Evolutionary conservation across 2,888 invertebrate genomes (phyloP), one percentile per base, ranked within the genome.

Genomic region (Ephialtes manifestator): DNA sequence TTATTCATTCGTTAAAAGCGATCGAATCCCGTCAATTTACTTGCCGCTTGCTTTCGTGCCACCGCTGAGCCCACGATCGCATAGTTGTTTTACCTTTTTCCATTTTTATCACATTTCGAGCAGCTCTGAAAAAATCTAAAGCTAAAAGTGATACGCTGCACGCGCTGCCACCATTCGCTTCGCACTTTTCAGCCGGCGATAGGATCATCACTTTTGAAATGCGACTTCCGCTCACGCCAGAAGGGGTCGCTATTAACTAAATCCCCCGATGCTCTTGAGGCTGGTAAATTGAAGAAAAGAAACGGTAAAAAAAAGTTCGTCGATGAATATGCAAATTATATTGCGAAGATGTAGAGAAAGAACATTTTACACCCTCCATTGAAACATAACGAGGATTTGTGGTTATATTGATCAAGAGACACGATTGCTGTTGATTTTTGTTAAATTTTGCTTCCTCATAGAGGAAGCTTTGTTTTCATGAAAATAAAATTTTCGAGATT

Each of bases 251-350:
- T 51, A 63, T 63, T 60, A 74, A 60, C 31, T 18, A 46, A 74
- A 60, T 74, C 46, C 60, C 28, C n/a, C 18, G 63, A 31, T 10
- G 60, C 74, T 31, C 31, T 60, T 46, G 11, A 48, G 48, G 28
- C 8, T 28, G 75, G 63, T 87, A 87, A 90, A 90, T 89, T 90
- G 91, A 65, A 89, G 91, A 91, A 24, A 90, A 91, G 88, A 88
- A 83, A 68, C 68, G 35, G 24, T 18, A 82, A 67, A 63, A 86
- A 63, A 86, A 89, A 90, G 87, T 91, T 90, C 85, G 87, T 81
- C 90, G 89, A 90, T 90, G 88, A 90, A 88, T 90, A 90, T 88
- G 89, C 87, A 91, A 88, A 90, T 90, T 82, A 87, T 83, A 83
- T 81, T 86, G 87, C 48, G 63, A 55, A 55, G 60, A 58, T 76